phyloP scores from a whole-genome alignment of 2,797 vertebrate genomes.

The Astyanax mexicanus region DNA sequence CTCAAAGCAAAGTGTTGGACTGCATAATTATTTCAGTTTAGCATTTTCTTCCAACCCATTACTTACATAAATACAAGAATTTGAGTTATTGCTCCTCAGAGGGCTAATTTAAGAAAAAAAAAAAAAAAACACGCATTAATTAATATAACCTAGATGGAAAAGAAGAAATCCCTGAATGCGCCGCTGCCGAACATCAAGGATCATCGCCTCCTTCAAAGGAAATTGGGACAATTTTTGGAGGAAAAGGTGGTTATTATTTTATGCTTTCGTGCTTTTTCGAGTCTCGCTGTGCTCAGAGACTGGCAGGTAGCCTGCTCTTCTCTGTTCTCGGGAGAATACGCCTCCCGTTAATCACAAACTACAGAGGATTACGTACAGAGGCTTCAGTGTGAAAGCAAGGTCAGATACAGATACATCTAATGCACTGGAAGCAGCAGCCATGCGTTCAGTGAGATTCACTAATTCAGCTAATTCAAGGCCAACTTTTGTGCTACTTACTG shows the following conservation, averaged over 20 bases:
- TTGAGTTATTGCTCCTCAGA: slow-evolving; percentile 83
- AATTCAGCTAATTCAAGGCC: slow-evolving; percentile 31
- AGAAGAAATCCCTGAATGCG: slow-evolving; percentile 78
- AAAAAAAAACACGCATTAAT: slow-evolving; percentile 82
- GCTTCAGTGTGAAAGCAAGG: slow-evolving; percentile 29
- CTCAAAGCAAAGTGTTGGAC: slow-evolving; percentile 84
- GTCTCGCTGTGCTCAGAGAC: slow-evolving; percentile 70
- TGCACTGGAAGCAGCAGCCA: slow-evolving; percentile 28
- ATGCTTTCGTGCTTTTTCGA: slow-evolving; percentile 50
- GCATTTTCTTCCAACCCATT: slow-evolving; percentile 81
- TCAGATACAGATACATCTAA: no score
- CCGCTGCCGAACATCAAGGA: slow-evolving; percentile 77
- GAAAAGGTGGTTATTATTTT: slow-evolving; percentile 74
- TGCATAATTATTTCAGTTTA: slow-evolving; percentile 89
- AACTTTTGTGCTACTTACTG: background rate
- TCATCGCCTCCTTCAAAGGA: slow-evolving; percentile 79
- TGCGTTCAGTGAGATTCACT: slow-evolving; percentile 29
- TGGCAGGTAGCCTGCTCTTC: slow-evolving; percentile 71
- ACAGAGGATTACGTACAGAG: slow-evolving; percentile 40
- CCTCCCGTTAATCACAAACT: slow-evolving; percentile 67
- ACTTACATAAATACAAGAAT: slow-evolving; percentile 87
- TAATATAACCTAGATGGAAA: slow-evolving; percentile 81
- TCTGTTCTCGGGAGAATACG: slow-evolving; percentile 46
- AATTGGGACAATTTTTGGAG: slow-evolving; percentile 76
- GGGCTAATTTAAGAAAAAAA: slow-evolving; percentile 83